phyloP scores from a whole-genome alignment of 1,140 invertebrate genomes.

The Pteromalus puparum region DNA sequence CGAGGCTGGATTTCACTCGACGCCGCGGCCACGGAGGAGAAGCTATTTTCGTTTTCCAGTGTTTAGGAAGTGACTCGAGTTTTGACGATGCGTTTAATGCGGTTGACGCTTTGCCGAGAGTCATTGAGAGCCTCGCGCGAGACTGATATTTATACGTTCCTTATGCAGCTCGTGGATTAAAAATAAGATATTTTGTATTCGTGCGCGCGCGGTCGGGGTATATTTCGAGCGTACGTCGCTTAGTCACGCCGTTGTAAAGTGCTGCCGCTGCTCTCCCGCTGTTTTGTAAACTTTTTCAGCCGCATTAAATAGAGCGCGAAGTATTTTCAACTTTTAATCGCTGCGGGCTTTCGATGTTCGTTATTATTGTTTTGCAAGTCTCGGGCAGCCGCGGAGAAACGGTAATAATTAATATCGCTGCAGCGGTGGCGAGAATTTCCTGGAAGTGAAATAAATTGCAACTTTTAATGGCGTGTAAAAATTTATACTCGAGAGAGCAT shows the following conservation, averaged over 20 bases:
- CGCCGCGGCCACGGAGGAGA: background rate
- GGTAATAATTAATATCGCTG: background rate
- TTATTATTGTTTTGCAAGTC: background rate
- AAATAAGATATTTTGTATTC: constrained; percentile 2
- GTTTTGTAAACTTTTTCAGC: background rate
- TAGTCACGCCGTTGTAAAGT: background rate
- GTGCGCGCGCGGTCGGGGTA: too few species aligned
- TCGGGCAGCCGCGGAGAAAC: too few species aligned
- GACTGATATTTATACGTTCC: background rate
- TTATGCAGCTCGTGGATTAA: background rate
- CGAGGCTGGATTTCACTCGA: constrained; percentile 12
- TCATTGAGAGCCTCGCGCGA: background rate
- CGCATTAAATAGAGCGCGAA: background rate
- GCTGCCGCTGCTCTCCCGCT: too few species aligned
- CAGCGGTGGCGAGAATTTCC: background rate
- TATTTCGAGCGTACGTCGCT: background rate
- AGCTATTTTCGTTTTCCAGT: constrained; percentile 1
- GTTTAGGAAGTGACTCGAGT: background rate
- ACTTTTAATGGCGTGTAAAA: background rate
- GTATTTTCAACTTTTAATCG: background rate
- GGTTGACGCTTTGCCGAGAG: constrained; percentile 28
- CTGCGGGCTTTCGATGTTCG: background rate
- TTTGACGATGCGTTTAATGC: constrained; percentile 36
- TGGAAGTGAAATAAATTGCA: background rate
- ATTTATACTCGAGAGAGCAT: background rate